Percentiles rank a stretch among this genome's conserved stretches.
Conservation (phyloP, 2,113 vertebrate genomes). For the Crotophaga sulcirostris region DNA sequence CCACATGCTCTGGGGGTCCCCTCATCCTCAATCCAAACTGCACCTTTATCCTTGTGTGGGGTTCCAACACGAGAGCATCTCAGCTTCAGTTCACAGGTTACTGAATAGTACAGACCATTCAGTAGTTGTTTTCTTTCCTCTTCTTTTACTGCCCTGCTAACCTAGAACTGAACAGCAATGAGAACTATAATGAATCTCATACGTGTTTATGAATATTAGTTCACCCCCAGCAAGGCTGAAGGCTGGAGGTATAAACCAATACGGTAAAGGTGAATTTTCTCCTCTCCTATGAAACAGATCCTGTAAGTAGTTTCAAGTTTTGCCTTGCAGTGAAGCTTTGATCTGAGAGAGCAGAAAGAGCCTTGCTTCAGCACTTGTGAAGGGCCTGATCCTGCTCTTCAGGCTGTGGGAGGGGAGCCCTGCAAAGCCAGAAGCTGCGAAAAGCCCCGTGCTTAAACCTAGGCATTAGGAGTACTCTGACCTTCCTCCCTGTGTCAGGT, state of each 20-base stretch:
- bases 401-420: not conserved
- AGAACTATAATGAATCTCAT: not conserved
- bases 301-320: not conserved
- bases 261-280: not conserved
- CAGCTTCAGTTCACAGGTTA: not conserved
- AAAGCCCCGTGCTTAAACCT: not conserved
- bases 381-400: not conserved
- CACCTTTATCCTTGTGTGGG: not conserved
- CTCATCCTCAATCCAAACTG: not conserved
- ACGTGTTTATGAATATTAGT: not conserved
- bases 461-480: not conserved
- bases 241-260: not conserved
- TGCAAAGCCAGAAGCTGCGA: not conserved
- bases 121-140: not conserved
- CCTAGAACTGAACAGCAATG: not conserved
- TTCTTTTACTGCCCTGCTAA: not conserved
- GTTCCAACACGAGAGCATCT: not conserved
- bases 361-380: not conserved
- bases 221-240: not conserved
- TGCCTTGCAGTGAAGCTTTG: not conserved
- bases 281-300: not conserved
- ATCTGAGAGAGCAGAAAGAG: not conserved
- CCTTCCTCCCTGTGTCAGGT: not conserved
- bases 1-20: fast-evolving
- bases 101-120: not conserved